phyloP scores from a whole-genome alignment of 2,797 vertebrate genomes.

The Urocyon cinereoargenteus region DNA sequence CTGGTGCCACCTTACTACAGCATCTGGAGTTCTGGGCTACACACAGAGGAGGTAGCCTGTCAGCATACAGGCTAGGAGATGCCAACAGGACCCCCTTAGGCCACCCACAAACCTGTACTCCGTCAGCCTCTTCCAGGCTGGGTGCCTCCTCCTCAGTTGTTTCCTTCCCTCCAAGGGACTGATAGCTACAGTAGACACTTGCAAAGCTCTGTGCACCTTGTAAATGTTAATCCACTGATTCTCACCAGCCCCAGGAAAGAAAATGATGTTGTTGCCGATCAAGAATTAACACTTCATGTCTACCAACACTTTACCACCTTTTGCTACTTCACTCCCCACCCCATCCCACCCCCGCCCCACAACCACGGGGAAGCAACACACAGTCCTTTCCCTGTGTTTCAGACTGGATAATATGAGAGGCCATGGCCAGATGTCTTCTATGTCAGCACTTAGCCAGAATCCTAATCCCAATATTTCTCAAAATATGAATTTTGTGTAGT shows the following conservation, averaged over 20 bases:
- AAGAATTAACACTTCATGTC: background rate
- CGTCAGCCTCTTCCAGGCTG: background rate
- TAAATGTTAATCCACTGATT: background rate
- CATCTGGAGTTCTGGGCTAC: background rate
- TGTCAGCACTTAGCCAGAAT: background rate
- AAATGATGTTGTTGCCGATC: background rate
- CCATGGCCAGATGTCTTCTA: background rate
- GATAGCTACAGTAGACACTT: background rate
- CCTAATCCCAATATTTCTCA: slow-evolving; percentile 18
- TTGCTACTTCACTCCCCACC: background rate
- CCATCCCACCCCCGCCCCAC: too few species aligned
- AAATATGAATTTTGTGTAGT: background rate
- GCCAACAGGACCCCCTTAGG: background rate
- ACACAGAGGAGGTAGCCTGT: background rate
- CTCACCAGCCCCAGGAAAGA: background rate
- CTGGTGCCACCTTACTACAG: background rate
- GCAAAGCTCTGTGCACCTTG: background rate
- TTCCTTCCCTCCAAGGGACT: background rate
- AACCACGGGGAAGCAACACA: background rate
- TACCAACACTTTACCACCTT: background rate
- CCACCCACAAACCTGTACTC: background rate
- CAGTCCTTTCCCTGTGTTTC: background rate
- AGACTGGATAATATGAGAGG: background rate
- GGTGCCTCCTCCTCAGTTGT: background rate
- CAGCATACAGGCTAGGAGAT: background rate